Evolutionary conservation across 2,797 vertebrate genomes (phyloP).

Genomic region (Smutsia gigantea): DNA sequence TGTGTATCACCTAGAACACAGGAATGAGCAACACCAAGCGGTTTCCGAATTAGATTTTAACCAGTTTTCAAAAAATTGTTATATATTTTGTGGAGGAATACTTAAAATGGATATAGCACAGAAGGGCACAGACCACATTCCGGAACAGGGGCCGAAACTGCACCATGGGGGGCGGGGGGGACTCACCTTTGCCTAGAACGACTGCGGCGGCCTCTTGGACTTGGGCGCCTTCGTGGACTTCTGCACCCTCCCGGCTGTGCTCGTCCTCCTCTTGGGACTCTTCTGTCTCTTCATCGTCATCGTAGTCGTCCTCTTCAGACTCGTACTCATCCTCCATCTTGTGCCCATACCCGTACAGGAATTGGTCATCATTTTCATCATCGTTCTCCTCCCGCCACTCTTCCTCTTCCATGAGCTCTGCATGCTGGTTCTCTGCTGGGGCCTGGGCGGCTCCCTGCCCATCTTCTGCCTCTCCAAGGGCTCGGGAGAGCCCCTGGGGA

Average conservation of each 20-base stretch:
- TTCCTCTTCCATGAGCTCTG: not conserved
- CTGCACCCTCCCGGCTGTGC: not conserved
- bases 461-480: not conserved
- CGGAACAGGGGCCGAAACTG: not conserved
- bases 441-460: not conserved
- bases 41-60: not conserved
- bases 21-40: no score
- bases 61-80: not conserved
- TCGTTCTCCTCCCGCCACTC: not conserved
- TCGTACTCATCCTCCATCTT: not conserved
- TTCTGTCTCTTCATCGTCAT: not conserved
- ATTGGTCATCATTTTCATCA: not conserved
- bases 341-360: not conserved
- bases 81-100: not conserved
- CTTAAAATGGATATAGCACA: not conserved
- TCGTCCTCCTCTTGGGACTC: not conserved
- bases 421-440: not conserved
- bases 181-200: not conserved
- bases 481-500: not conserved
- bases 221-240: no score
- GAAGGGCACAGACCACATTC: not conserved
- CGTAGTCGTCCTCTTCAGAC: rapidly evolving
- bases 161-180: not conserved
- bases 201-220: not conserved
- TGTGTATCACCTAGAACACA: not conserved